phyloP scores from a whole-genome alignment of 2,113 vertebrate genomes.

The Sus scrofa region DNA sequence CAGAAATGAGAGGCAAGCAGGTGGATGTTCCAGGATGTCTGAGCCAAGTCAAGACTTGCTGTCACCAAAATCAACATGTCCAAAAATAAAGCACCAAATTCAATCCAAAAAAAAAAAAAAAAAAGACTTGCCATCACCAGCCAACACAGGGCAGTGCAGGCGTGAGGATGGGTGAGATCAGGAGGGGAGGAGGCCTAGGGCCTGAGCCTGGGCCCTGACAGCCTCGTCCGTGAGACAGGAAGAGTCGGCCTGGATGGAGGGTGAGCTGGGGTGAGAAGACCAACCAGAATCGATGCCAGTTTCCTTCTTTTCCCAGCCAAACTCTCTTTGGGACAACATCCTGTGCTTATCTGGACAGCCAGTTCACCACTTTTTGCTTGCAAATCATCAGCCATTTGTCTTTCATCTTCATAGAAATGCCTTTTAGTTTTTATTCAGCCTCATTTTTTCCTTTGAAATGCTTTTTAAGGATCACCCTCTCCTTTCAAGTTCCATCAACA shows the following conservation, averaged over 20 bases:
- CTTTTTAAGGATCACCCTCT: background rate
- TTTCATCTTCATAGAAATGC: constrained; percentile 39
- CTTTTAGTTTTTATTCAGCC: background rate
- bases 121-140: no score
- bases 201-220: accelerated
- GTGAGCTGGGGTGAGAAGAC: accelerated
- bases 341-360: accelerated
- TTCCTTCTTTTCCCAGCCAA: background rate
- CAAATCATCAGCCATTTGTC: background rate
- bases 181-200: background rate
- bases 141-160: accelerated
- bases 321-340: background rate
- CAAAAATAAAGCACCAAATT: no score
- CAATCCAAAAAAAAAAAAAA: no score
- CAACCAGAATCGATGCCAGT: accelerated
- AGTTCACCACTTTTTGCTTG: background rate
- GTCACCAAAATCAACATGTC: no score
- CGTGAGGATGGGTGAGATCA: background rate
- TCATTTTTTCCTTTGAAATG: background rate
- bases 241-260: background rate
- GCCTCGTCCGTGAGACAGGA: background rate
- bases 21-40: background rate
- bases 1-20: background rate
- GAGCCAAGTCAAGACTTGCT: accelerated
- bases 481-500: background rate